Base-by-base conservation (phyloP, 2,797 vertebrate species). In the Gymnopithys bicolor region DNA sequence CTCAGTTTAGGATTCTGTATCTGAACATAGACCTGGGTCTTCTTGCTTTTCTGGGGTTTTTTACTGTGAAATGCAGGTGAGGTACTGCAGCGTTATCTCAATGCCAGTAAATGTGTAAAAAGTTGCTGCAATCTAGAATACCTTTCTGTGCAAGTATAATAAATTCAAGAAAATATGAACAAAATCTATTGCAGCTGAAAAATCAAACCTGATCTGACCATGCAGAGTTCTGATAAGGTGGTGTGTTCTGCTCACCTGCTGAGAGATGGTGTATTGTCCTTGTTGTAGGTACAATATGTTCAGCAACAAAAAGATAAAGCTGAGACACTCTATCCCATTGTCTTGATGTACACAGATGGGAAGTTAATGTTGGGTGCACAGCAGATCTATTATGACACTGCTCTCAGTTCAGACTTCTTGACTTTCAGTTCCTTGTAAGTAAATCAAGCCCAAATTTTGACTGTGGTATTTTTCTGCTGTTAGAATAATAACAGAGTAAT, bases 101-200 rank as follows among this genome's bases (percentile, higher is more conserved):
- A 18, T 21, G 28, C 46, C 33, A 39, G 51, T 35, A 71, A 68
- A 89, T 4, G 1, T 71, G 19, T 71, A 27, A 79, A 96, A 97
- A 98, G 95, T 98, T 97, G 48, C n/a, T 67, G 52, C 70, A 90
- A 33, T 91, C 24, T n/a, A 39, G 21, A 60, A 30, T 64, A 67
- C 30, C 33, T 68, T 86, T 59, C 56, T 84, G 55, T 73, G 63
- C 51, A 49, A 90, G 12, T 56, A 2, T n/a, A 48, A 73, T 76
- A 35, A 49, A 8, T 45, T 6, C 13, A 33, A 83, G 30, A 48
- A 83, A 94, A 82, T 15, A 43, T 0, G 21, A 69, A 33, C 22
- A 46, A 70, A 86, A 66, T 13, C 5, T 63, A 1, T 32, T 76
- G 23, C 59, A 60, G 33, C 14, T 91, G 49, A 27, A 59, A 66